Conservation (phyloP, 2,113 vertebrate species). For the Salvator merianae region DNA sequence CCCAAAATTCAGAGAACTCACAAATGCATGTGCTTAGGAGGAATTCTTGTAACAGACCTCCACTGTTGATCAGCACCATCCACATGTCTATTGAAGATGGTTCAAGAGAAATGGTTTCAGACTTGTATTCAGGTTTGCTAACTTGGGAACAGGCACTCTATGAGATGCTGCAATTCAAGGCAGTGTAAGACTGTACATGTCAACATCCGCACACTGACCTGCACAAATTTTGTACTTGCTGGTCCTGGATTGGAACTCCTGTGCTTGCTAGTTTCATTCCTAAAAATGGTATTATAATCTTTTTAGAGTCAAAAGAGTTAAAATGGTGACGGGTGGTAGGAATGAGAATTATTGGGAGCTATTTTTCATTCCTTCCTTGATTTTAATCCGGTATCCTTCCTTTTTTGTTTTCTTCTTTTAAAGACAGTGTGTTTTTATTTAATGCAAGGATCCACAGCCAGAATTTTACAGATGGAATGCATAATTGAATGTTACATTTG, state of each 20-base stretch:
- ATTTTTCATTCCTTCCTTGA: constrained; percentile 42
- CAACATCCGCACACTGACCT: not conserved
- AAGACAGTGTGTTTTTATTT: constrained; percentile 49
- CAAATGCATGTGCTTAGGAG: too few species aligned
- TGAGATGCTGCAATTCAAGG: too few species aligned
- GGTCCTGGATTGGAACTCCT: not conserved
- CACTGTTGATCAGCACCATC: too few species aligned
- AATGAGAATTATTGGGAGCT: constrained; percentile 35
- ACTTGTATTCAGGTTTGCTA: too few species aligned
- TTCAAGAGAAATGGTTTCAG: too few species aligned
- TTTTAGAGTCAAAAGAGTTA: not conserved
- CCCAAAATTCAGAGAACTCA: too few species aligned
- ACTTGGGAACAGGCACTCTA: too few species aligned
- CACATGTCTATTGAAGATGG: too few species aligned
- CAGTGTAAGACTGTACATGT: not conserved
- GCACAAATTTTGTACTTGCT: not conserved
- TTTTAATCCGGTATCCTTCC: constrained; percentile 49
- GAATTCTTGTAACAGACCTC: too few species aligned
- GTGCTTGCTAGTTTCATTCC: not conserved
- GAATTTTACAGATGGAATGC: constrained; percentile 62
- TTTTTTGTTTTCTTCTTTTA: constrained; percentile 56
- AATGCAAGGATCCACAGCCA: constrained; percentile 48
- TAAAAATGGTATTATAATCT: not conserved
- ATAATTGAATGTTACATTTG: constrained; percentile 59
- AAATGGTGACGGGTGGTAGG: not conserved